These are phyloP conservation scores for Eurois occulta DNA, from an alignment of 2,888 invertebrate species.

Conservation along the genomic window DNA sequence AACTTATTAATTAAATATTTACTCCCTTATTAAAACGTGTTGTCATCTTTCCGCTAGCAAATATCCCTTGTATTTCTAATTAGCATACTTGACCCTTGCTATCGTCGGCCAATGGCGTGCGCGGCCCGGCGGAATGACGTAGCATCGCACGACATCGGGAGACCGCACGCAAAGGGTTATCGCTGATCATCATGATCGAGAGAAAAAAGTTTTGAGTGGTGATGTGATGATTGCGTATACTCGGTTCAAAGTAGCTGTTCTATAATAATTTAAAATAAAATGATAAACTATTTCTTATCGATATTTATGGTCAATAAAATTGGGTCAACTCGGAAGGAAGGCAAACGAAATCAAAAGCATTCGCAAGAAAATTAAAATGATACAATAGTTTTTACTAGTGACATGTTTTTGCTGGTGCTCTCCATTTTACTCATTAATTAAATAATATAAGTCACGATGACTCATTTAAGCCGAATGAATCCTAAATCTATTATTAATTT, in stretches of 20 bases:
- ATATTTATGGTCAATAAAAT: background rate
- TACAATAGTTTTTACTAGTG: constrained; percentile 21
- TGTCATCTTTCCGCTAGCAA: constrained; percentile 38
- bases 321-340: background rate
- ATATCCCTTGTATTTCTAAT: constrained; percentile 49
- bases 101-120: constrained; percentile 64
- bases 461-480: background rate
- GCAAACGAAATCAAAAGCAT: background rate
- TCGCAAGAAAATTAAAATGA: background rate
- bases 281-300: background rate
- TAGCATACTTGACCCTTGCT: constrained; percentile 66
- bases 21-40: constrained; percentile 37
- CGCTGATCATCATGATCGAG: constrained; percentile 37
- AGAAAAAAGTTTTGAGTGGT: constrained; percentile 25
- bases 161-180: constrained; percentile 61
- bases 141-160: constrained; percentile 45
- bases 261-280: background rate
- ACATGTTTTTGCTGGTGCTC: background rate
- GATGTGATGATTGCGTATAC: background rate
- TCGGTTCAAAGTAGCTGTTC: background rate
- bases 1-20: background rate
- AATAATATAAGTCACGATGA: constrained; percentile 18
- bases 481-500: constrained; percentile 14
- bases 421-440: constrained; percentile 22
- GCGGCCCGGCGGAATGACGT: constrained; percentile 53